Evolutionary conservation across 1,140 invertebrate species (phyloP), one percentile per base, ranked within the genome.

Genomic region (Sarcophaga peregrina): DNA sequence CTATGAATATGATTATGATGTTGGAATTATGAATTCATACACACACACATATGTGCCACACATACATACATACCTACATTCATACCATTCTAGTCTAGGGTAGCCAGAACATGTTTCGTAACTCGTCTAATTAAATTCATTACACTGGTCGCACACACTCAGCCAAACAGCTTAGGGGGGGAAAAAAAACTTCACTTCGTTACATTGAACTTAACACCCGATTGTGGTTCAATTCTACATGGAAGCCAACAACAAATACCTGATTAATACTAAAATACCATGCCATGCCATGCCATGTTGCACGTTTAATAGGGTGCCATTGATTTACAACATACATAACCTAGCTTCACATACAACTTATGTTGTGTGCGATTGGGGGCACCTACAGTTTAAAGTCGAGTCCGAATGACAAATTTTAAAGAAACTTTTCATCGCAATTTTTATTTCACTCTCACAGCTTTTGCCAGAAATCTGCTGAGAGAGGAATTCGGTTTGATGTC

Each of bases 181-280:
- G 25, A 4, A 37, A 37, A 37, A 37, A 37, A 37, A 37, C 25
- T 37, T 37, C 25, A 58, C 54, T n/a, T 58, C 54, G 54, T n/a
- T n/a, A 58, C 54, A 58, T 58, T 58, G 54, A 58, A 58, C 54
- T 58, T 58, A 58, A 58, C 54, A 58, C 54, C n/a, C 25, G 25
- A 37, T 37, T 37, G 25, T 37, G 25, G 54, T 58, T 58, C 54
- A 58, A 58, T 13, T 58, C 54, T n/a, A 58, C n/a, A 13, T 6
- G 54, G 15, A 58, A n/a, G 13, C 15, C 54, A n/a, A n/a, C 11
- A 58, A 5, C 15, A 58, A 58, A n/a, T 58, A 58, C 54, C 7
- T 58, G 54, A 7, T 58, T 7, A 13, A 8, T 58, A 8, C 54
- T 58, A 58, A n/a, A 58, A 58, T 58, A 13, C 13, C 15, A 58